Base-by-base conservation (phyloP, 2,888 invertebrate genomes). In the Seira sanloemensis region DNA sequence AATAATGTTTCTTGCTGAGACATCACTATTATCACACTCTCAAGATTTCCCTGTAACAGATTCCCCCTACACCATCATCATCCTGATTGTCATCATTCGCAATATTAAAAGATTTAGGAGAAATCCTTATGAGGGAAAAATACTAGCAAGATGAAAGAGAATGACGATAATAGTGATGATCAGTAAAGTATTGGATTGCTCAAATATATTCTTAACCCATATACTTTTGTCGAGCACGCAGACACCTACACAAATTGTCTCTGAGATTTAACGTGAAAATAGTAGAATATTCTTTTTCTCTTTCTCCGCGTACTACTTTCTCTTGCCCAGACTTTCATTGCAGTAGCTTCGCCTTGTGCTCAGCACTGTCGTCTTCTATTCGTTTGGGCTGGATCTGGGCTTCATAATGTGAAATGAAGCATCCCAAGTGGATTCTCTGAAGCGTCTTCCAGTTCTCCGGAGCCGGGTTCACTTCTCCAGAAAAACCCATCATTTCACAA, bases 51-150 rank as follows among this genome's bases (percentile, higher is more conserved):
- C n/a, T n/a, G n/a, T n/a, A n/a, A n/a, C n/a, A n/a, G n/a, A n/a
- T n/a, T n/a, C n/a, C n/a, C n/a, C n/a, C n/a, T n/a, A n/a, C n/a
- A n/a, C 62, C 54, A 21, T 67, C 54, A 27, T 69, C 77, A 58
- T 68, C 25, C 58, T 54, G 18, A 72, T 79, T 79, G 79, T 79
- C 79, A 73, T 65, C 50, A 73, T 67, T 21, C 21, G 79, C 58
- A 79, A 79, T 79, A 79, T 79, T 79, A 79, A 66, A 79, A 79
- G 79, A 79, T 79, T 79, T 79, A 73, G 73, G 73, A 50, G 24
- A 79, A 21, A 73, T 73, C 16, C 73, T 79, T 73, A 79, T 27
- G 79, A 79, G 79, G 73, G 73, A 73, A 79, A 73, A 79, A 79
- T 69, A 79, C 46, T 46, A 5, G 5, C 46, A 12, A 9, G 12